Evolutionary conservation across 2,113 vertebrate genomes (phyloP).

Genomic region (Rhineura floridana): DNA sequence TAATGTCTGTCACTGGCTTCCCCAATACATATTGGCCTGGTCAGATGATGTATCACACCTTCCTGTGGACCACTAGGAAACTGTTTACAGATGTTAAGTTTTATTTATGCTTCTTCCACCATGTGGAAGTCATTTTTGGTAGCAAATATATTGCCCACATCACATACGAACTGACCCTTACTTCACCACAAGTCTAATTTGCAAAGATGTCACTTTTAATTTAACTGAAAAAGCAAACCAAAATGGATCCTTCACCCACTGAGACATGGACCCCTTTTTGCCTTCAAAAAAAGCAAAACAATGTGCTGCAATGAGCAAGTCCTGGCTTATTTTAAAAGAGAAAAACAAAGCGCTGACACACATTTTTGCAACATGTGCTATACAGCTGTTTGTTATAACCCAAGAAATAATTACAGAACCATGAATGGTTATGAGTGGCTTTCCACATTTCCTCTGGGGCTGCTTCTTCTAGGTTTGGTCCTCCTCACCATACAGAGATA

Average conservation of each 20-base stretch:
- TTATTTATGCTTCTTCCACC: background rate
- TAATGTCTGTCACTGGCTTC: background rate
- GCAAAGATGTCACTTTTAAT: background rate
- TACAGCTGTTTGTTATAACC: background rate
- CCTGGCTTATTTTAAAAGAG: background rate
- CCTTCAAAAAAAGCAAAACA: background rate
- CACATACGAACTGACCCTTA: background rate
- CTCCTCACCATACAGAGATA: background rate
- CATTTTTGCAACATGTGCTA: background rate
- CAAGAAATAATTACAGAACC: slow-evolving; percentile 12
- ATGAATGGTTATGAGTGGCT: background rate
- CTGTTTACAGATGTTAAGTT: background rate
- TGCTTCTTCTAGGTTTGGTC: background rate
- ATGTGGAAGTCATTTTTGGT: background rate
- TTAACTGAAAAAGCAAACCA: background rate
- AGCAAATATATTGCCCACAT: background rate
- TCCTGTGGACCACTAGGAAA: background rate
- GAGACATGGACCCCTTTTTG: background rate
- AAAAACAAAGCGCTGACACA: background rate
- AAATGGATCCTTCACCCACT: background rate
- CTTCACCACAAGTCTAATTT: background rate
- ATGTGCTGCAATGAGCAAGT: background rate
- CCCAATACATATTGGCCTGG: background rate
- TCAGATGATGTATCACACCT: background rate
- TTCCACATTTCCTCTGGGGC: background rate